These are phyloP conservation scores for Acanthacorydalis orientalis DNA, from an alignment of 2,888 invertebrate genomes.

Conservation along the genomic window DNA sequence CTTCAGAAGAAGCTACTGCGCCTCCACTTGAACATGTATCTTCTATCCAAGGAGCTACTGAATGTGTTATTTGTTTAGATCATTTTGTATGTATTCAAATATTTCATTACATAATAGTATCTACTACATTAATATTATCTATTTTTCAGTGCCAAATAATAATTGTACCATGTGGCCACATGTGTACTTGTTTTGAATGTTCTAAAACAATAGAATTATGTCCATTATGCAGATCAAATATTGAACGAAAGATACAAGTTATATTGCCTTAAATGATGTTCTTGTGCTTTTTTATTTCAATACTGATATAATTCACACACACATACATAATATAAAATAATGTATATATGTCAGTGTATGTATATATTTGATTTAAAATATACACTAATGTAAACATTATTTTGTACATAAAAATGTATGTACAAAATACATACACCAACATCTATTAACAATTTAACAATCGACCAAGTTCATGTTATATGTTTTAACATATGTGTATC, in stretches of 20 bases:
- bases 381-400: no score
- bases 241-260: slow-evolving; percentile 52
- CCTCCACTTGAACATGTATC: slow-evolving; percentile 10
- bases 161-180: slow-evolving; percentile 76
- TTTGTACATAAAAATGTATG: no score
- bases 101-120: slow-evolving; percentile 1
- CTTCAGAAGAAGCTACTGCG: slow-evolving; percentile 16
- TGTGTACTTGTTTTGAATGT: slow-evolving; percentile 64
- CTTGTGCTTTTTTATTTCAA: no score
- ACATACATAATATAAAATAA: no score
- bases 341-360: no score
- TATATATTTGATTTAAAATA: no score
- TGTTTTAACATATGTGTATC: no score
- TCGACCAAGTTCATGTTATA: no score
- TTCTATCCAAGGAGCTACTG: slow-evolving; percentile 26
- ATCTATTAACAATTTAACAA: no score
- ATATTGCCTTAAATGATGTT: slow-evolving; percentile 30
- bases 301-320: no score
- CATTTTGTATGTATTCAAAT: slow-evolving; percentile 34
- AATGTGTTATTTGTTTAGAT: slow-evolving; percentile 78
- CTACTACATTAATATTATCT: slow-evolving; percentile 1
- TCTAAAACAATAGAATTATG: slow-evolving; percentile 43
- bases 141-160: slow-evolving; percentile 52
- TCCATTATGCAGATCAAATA: slow-evolving; percentile 60
- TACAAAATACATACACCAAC: no score